Conservation (phyloP, 1,140 invertebrate species). For the Cryptotermes secundus region DNA sequence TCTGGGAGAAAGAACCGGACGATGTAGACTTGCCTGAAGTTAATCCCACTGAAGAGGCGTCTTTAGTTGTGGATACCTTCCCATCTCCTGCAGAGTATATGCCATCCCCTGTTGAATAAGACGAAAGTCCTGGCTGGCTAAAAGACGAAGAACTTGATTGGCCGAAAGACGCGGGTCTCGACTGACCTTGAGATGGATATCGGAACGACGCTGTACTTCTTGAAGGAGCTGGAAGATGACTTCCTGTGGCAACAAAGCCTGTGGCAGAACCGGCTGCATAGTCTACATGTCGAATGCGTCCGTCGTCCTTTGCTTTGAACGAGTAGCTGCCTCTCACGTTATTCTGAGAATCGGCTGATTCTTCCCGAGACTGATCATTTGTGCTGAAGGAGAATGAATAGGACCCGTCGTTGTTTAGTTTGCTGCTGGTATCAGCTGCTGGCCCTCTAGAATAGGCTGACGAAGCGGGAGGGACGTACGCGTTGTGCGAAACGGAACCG, state of each 20-base stretch:
- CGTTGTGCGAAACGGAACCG: neutral
- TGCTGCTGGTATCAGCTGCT: neutral
- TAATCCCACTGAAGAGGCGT: too few species aligned
- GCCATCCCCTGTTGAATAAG: conserved; percentile 39
- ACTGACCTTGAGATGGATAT: neutral
- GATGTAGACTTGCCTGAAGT: neutral
- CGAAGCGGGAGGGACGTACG: neutral
- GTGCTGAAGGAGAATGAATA: conserved; percentile 40
- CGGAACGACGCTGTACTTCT: neutral
- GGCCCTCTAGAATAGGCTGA: neutral
- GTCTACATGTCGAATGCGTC: conserved; percentile 29
- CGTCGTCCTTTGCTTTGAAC: conserved; percentile 36
- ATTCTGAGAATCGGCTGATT: conserved; percentile 31
- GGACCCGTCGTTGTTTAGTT: conserved; percentile 27
- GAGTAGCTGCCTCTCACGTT: conserved; percentile 35
- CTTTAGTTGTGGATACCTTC: conserved; percentile 39
- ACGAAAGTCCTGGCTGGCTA: conserved; percentile 38
- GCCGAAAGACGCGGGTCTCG: neutral
- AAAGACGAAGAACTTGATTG: neutral
- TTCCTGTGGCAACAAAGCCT: conserved; percentile 34
- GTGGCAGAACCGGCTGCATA: conserved; percentile 35
- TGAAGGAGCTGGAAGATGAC: conserved; percentile 29
- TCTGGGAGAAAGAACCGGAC: neutral
- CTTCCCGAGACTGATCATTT: conserved; percentile 34
- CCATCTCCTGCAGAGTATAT: conserved; percentile 38